Base-by-base conservation (phyloP, 2,888 invertebrate genomes). In the Epsilonema sp. region DNA sequence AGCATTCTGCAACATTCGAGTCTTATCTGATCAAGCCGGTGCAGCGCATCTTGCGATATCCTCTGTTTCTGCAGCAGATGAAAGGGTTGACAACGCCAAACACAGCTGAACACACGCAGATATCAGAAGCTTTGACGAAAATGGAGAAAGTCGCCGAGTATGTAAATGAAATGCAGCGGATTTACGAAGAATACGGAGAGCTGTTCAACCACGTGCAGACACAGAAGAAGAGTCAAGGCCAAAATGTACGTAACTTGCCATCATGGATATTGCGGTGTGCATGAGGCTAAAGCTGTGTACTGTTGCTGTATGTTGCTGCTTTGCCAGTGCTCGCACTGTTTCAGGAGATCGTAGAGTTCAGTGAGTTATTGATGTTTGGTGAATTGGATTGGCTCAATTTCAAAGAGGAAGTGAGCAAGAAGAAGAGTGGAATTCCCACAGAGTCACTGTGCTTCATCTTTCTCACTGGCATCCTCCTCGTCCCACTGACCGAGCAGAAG, bases 71-170 rank as follows among this genome's bases (percentile, higher is more conserved):
- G 62, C 86, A 87, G 71, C 90, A 92, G 72, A 75, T 92, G 67
- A 78, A 85, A 66, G 84, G 85, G 72, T 77, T 90, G 63, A 89
- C 90, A 56, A 84, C 86, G 69, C 78, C 82, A 52, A 79, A 80
- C 62, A 82, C 85, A 54, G 87, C 90, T 59, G 89, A 92, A 72
- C 87, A 89, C 71, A 77, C 81, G 62, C 89, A 89, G 72, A 77
- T 92, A 69, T 64, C 68, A 54, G 47, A 51, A 16, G 49, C 51
- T 2, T 44, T 51, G 41, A 13, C 38, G 19, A 49, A 86, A 56
- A 92, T 92, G 90, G 90, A 92, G 67, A 86, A 89, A 70, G 92
- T 92, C 58, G 92, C 92, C 42, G 90, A 92, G 71, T 92, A 94
- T 72, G 92, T 94, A 63, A 94, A 92, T 72, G 90, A 92, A 74